These are phyloP conservation scores for Octopus sinensis DNA, from an alignment of 1,140 invertebrate genomes.

Conservation along the genomic window DNA sequence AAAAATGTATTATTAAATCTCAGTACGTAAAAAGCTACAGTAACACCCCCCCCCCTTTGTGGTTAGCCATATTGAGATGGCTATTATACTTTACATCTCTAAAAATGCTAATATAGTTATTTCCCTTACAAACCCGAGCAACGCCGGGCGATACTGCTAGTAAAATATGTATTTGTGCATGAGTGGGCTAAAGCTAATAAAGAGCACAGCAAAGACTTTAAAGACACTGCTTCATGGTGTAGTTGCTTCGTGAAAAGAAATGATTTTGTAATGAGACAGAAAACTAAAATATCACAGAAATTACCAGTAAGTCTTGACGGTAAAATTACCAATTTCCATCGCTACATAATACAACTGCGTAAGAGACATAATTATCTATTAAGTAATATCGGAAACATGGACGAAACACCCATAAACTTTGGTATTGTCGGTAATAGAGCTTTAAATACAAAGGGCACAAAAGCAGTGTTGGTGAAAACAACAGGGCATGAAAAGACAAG, in stretches of 20 bases:
- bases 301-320: constrained; percentile 4
- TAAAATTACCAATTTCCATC: constrained; percentile 2
- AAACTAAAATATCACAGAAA: background rate
- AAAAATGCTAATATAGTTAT: no score
- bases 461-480: constrained; percentile 4
- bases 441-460: constrained; percentile 1
- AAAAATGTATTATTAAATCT: no score
- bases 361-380: constrained; percentile 4
- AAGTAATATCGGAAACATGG: background rate
- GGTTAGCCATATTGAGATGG: no score
- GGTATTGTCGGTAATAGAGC: background rate
- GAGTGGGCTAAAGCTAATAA: background rate
- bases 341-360: constrained; percentile 4
- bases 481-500: constrained; percentile 4
- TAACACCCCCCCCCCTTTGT: no score
- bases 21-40: no score
- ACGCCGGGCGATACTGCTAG: no score
- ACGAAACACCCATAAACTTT: background rate
- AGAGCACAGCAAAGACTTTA: background rate
- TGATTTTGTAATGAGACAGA: background rate
- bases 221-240: constrained; percentile 1
- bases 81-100: no score
- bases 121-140: no score
- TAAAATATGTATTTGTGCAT: no score
- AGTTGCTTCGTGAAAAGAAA: constrained; percentile 8